Percentiles rank a stretch among this genome's conserved stretches.
Conservation (phyloP, 2,113 vertebrate species). For the Copsychus sechellarum region DNA sequence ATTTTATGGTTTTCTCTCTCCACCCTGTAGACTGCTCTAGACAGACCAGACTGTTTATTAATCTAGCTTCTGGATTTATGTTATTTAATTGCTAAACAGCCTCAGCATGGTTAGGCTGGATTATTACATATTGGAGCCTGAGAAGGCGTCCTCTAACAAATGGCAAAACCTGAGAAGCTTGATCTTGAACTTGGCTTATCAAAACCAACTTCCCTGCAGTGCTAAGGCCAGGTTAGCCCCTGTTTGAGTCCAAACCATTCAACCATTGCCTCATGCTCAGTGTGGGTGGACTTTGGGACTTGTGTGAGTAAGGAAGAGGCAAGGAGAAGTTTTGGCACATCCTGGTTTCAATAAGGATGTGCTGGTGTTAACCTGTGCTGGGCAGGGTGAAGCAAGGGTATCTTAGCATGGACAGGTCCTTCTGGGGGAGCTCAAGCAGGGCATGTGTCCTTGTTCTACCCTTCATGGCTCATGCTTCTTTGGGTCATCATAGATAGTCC, state of each 20-base stretch:
- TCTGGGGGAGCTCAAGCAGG: neutral
- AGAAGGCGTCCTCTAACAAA: neutral
- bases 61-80: constrained; percentile 53
- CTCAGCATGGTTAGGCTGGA: neutral
- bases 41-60: constrained; percentile 51
- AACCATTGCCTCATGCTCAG: neutral
- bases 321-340: neutral
- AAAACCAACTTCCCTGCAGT: neutral
- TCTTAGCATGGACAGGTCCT: neutral
- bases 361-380: neutral
- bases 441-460: neutral
- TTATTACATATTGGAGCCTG: neutral
- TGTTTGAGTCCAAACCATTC: neutral
- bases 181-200: neutral
- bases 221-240: neutral
- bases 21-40: constrained; percentile 2
- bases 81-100: constrained; percentile 41
- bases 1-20: constrained; percentile 56
- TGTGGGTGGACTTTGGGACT: neutral
- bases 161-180: neutral
- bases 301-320: neutral
- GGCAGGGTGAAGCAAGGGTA: rapidly evolving
- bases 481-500: neutral
- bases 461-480: neutral
- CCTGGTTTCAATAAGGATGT: neutral